Evolutionary conservation across 1,140 invertebrate species (phyloP), one percentile per base, ranked within the genome.

Genomic region (Pachyrhynchus sulphureomaculatus): DNA sequence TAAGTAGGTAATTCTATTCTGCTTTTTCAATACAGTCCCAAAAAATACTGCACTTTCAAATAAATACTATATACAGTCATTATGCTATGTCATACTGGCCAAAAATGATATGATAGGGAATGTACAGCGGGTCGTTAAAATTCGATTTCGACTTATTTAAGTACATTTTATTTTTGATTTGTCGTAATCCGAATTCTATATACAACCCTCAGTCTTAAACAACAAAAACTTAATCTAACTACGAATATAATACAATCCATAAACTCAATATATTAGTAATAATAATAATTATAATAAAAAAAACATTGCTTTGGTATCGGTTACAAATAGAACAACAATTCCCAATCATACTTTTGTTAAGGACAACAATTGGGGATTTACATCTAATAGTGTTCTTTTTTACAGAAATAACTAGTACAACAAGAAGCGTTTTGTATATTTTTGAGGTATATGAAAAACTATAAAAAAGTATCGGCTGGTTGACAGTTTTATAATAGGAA

Each of bases 291-390:
- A 71, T 63, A 66, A 58, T 67, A 63, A 63, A 34, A 59, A 74
- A 73, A 75, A 74, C 75, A 75, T 74, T 75, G 75, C 75, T 76
- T 76, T 76, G 75, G 75, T 76, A 76, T 76, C 72, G 69, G 75
- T 76, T 76, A 75, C 75, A 72, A 68, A 47, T 49, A 64, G 68
- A 75, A 73, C 66, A 73, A 73, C 39, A 44, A 64, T 67, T 64
- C 17, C 32, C 60, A 59, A 56, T 49, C 13, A 49, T 34, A 55
- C 42, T 34, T 29, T 58, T n/a, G 15, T 18, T 13, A 18, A 59
- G 56, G 45, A 59, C 45, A 49, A 45, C 23, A 20, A 21, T 26
- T 24, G 29, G 56, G 54, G 20, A 58, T 48, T 54, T 41, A 58
- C 56, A 37, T 17, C 21, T 49, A 58, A 12, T 21, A 45, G 32